These are phyloP conservation scores for Hipposideros armiger DNA, from an alignment of 2,113 vertebrate species.

Conservation along the genomic window DNA sequence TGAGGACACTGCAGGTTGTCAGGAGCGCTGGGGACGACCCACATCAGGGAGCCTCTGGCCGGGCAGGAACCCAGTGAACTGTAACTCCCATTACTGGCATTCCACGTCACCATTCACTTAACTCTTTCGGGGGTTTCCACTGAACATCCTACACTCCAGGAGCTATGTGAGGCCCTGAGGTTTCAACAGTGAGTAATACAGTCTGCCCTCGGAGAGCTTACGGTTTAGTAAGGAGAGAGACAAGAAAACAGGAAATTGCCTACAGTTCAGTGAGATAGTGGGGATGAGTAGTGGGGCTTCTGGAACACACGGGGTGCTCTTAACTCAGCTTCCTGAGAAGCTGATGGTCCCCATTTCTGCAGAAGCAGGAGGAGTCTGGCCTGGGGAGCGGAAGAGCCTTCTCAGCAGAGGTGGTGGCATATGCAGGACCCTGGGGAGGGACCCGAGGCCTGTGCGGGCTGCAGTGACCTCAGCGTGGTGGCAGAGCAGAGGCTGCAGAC, in stretches of 20 bases:
- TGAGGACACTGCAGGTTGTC: accelerated
- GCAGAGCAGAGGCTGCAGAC: background rate
- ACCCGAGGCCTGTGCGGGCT: accelerated
- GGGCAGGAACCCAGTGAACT: background rate
- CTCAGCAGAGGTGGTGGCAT: background rate
- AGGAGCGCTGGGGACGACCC: accelerated
- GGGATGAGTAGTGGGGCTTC: background rate
- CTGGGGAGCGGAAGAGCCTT: background rate
- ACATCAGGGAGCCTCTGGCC: no score
- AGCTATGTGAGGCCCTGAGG: background rate
- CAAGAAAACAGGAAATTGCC: background rate
- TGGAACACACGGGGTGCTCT: no score
- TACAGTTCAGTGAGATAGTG: accelerated
- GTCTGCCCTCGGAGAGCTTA: background rate
- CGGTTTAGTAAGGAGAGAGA: background rate
- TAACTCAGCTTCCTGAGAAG: background rate
- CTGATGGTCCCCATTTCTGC: background rate
- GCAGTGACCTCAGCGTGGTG: background rate
- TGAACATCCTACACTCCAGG: background rate
- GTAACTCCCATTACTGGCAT: accelerated
- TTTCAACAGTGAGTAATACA: accelerated
- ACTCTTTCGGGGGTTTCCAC: background rate
- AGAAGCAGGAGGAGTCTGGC: background rate
- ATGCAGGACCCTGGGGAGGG: accelerated
- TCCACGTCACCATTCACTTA: background rate